Base-by-base conservation (phyloP, 2,888 invertebrate genomes). In the Ophion ellenae region DNA sequence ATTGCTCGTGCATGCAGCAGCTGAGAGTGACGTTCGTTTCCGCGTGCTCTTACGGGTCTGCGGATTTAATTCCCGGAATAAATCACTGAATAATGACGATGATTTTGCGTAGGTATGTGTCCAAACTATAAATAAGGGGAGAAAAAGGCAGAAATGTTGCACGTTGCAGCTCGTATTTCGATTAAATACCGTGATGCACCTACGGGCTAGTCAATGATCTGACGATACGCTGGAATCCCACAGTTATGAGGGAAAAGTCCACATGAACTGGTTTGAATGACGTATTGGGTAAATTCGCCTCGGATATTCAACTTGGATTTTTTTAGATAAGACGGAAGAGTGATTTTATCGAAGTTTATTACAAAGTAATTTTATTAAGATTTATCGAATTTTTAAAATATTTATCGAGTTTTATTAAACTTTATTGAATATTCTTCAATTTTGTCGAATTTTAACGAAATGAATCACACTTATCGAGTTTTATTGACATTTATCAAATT, bases 21-120 rank as follows among this genome's bases (percentile, higher is more conserved):
- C 61, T 45, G 45, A 69, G 78, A 59, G 40, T 78, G 69, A 69
- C 59, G 61, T 63, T 78, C 24, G 59, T 78, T 69, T 69, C 69
- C 69, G 59, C 45, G 61, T 61, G 45, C 28, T 77, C 73, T 14
- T 74, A 61, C 73, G 73, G 40, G 59, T 74, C 61, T 40, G 28
- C 59, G 4, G 36, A 61, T 40, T 7, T 14, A 40, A 61, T 75
- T 75, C 75, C 45, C 28, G 63, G 75, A 17, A 75, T 75, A 28
- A 28, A 75, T 64, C 45, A 75, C 64, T 45, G 45, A 63, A 64
- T 61, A 36, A 57, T 59, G 57, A 74, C 59, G 40, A 74, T 36
- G 32, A 20, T 24, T 47, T 66, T 40, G 17, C 36, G n/a, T 17
- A n/a, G 10, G n/a, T 24, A 61, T 9, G 40, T 59, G 53, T 57